phyloP scores from a whole-genome alignment of 2,888 invertebrate genomes.

The Homarus gammarus region DNA sequence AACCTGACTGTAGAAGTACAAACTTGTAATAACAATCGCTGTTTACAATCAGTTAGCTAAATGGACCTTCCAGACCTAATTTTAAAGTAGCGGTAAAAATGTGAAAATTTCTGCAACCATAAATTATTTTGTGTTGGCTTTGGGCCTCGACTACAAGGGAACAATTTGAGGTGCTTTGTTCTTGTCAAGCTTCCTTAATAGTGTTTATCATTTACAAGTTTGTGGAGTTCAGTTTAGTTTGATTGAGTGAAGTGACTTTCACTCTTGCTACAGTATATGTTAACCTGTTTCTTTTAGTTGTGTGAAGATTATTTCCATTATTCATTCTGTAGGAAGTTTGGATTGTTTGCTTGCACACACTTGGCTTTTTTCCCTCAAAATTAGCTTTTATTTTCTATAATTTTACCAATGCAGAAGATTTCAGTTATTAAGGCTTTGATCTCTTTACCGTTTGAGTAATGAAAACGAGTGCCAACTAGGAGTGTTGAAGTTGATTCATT shows the following conservation, averaged over 20 bases:
- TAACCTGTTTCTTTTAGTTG: not conserved
- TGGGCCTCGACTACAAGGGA: not conserved
- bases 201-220: not conserved
- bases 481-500: not conserved
- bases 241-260: not conserved
- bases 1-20: constrained; percentile 18
- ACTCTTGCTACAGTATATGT: not conserved
- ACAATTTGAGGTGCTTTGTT: not conserved
- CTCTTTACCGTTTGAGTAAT: not conserved
- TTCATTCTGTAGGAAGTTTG: not conserved
- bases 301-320: not conserved
- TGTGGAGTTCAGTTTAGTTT: not conserved
- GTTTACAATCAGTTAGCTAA: not conserved
- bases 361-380: not conserved
- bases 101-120: not conserved
- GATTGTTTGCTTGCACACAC: not conserved
- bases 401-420: not conserved
- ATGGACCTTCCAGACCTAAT: not conserved
- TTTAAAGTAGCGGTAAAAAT: not conserved
- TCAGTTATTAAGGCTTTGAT: not conserved
- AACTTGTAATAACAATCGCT: not conserved
- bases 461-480: not conserved
- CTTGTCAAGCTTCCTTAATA: not conserved
- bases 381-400: not conserved
- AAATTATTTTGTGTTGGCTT: not conserved